Percentiles rank a stretch among this genome's conserved stretches.
phyloP scores from a whole-genome alignment of 1,140 invertebrate species.

The Brachionus koreanus region DNA sequence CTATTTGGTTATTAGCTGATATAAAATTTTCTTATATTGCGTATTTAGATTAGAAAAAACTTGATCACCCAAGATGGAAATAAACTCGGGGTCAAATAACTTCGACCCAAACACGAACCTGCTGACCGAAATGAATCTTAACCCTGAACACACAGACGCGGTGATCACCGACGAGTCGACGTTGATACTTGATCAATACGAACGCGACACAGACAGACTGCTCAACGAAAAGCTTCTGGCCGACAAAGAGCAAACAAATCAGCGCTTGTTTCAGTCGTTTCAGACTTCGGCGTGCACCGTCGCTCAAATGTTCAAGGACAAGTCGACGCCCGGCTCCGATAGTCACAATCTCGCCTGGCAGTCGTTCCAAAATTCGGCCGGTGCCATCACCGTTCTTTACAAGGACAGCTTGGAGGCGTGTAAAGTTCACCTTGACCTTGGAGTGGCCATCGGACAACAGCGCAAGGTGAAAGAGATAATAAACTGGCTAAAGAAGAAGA shows the following conservation, averaged over 20 bases:
- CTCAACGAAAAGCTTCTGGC: slow-evolving; percentile 7
- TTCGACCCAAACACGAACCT: slow-evolving; percentile 12
- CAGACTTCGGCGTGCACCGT: slow-evolving; percentile 39
- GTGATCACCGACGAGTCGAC: slow-evolving; percentile 1
- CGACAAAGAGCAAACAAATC: slow-evolving; percentile 37
- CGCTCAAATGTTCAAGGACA: slow-evolving; percentile 43
- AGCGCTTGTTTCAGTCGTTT: slow-evolving; percentile 41
- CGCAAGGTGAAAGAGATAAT: slow-evolving; percentile 43
- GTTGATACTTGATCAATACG: slow-evolving; percentile 3
- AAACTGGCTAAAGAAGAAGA: slow-evolving; percentile 37
- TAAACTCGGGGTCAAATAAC: slow-evolving; percentile 8
- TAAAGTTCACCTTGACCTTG: slow-evolving; percentile 27
- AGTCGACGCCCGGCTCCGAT: background rate
- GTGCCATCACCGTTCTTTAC: slow-evolving; percentile 27
- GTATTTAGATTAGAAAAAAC: slow-evolving; percentile 12
- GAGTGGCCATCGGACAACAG: slow-evolving; percentile 18
- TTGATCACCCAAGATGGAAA: background rate
- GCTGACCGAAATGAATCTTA: slow-evolving; percentile 14
- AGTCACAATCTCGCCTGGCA: slow-evolving; percentile 19
- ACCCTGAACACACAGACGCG: background rate
- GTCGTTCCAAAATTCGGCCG: slow-evolving; percentile 42
- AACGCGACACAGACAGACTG: slow-evolving; percentile 23
- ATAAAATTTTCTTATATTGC: background rate
- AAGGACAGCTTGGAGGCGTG: slow-evolving; percentile 43
- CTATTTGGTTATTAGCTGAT: background rate